Base-by-base conservation (phyloP, 2,113 vertebrate genomes). In the Hyla sarda region DNA sequence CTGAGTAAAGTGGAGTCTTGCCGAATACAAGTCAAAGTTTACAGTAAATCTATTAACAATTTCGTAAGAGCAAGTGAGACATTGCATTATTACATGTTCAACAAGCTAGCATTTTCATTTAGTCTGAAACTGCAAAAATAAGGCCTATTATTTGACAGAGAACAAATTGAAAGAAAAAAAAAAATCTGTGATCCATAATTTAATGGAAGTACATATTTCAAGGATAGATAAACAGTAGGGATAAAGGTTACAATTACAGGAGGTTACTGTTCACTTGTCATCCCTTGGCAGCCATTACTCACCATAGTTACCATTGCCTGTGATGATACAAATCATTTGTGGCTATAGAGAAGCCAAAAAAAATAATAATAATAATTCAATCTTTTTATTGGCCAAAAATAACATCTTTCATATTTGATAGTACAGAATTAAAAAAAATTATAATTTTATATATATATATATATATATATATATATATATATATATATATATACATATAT, bases 41-140 rank as follows among this genome's bases (percentile, higher is more conserved):
- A 84, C 82, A 84, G 82, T 75, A 84, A 84, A 84, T 84, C 82
- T 84, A 84, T 73, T 74, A 84, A 84, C 71, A 84, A 84, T 84
- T 84, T 84, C 67, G 62, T 56, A 84, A 84, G 52, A 74, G 71
- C 78, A 81, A 81, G 78, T 65, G 58, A 45, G 37, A 81, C 78
- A 81, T 65, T 47, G 37, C 78, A 81, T 65, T 81, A 81, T 81
- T 81, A 62, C 37, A 47, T 81, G 78, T 81, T 62, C n/a, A 65
- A 81, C 78, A 81, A 81, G 78, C 78, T 56, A 81, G 58, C 56
- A 81, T 62, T 81, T 81, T 81, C 78, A 81, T 60, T 81, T 81
- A 62, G 78, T 81, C 37, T 65, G 41, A 81, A 34, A 47, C 52
- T 65, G 56, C 58, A 81, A 65, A 81, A 81, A 77, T 77, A 56